These are phyloP conservation scores for Lampris incognitus DNA, from an alignment of 2,113 vertebrate species.

Conservation along the genomic window DNA sequence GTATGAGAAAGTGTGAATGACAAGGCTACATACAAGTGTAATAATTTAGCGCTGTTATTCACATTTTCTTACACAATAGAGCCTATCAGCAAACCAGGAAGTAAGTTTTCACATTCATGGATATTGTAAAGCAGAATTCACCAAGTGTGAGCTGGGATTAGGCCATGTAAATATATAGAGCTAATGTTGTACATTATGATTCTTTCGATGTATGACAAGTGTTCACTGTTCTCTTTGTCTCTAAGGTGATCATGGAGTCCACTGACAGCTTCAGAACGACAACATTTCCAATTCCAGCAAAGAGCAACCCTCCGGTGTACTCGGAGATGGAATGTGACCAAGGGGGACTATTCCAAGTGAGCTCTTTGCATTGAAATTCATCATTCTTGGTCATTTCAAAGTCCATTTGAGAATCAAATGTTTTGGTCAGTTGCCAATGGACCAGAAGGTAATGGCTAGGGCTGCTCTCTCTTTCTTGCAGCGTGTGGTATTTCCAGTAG, in stretches of 20 bases:
- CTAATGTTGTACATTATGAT: too few relatives aligned
- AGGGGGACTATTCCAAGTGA: slow-evolving; percentile 89
- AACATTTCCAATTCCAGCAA: slow-evolving; percentile 81
- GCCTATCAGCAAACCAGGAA: too few relatives aligned
- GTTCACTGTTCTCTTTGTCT: slow-evolving; percentile 19
- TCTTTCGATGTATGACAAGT: too few relatives aligned
- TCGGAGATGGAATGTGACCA: slow-evolving; percentile 89
- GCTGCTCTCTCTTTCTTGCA: slow-evolving; percentile 60
- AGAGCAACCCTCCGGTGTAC: slow-evolving; percentile 83
- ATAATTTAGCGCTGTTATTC: too few relatives aligned
- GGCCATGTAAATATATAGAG: too few relatives aligned
- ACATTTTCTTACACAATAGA: too few relatives aligned
- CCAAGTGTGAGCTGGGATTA: too few relatives aligned
- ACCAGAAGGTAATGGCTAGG: not conserved
- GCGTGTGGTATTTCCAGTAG: slow-evolving; percentile 89
- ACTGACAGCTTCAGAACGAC: slow-evolving; percentile 81
- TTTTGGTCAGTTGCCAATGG: not conserved
- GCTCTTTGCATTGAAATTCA: not conserved
- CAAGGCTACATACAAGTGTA: too few relatives aligned
- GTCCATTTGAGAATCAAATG: not conserved
- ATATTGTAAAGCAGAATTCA: too few relatives aligned
- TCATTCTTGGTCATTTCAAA: not conserved
- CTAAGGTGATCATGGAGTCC: slow-evolving; percentile 85
- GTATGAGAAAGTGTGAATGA: too few relatives aligned
- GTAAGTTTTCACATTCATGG: too few relatives aligned